Conservation (phyloP, 2,113 vertebrate species). For the Calidris pugnax region DNA sequence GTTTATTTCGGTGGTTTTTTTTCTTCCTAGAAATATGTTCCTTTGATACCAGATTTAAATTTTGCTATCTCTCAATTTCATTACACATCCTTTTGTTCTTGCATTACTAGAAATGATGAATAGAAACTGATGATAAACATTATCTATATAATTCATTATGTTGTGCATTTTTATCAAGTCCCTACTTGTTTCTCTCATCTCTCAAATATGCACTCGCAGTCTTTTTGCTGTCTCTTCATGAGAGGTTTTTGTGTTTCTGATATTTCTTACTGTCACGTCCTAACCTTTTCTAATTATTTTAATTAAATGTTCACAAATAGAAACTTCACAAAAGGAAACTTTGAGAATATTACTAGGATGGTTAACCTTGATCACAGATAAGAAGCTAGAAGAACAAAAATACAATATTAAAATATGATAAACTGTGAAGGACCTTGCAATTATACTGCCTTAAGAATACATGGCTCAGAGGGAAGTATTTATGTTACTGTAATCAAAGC, state of each 20-base stretch:
- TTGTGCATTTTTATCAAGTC: not conserved
- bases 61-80: constrained; percentile 23
- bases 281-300: constrained; percentile 30
- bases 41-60: constrained; percentile 38
- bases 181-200: constrained; percentile 26
- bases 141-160: constrained; percentile 42
- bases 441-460: not conserved
- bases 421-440: not conserved
- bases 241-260: constrained; percentile 12
- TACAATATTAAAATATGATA: not conserved
- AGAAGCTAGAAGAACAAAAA: not conserved
- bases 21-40: not conserved
- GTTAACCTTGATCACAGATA: constrained; percentile 41
- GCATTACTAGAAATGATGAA: not conserved
- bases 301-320: constrained; percentile 44
- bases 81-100: constrained; percentile 28
- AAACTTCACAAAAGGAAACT: not conserved
- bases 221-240: not conserved
- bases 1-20: not conserved
- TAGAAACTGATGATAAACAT: not conserved
- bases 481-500: not conserved
- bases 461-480: not conserved
- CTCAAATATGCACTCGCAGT: not conserved
- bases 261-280: not conserved
- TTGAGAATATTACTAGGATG: not conserved